Evolutionary conservation across 2,113 vertebrate genomes (phyloP).

Genomic region (Nannobrachium achirus): DNA sequence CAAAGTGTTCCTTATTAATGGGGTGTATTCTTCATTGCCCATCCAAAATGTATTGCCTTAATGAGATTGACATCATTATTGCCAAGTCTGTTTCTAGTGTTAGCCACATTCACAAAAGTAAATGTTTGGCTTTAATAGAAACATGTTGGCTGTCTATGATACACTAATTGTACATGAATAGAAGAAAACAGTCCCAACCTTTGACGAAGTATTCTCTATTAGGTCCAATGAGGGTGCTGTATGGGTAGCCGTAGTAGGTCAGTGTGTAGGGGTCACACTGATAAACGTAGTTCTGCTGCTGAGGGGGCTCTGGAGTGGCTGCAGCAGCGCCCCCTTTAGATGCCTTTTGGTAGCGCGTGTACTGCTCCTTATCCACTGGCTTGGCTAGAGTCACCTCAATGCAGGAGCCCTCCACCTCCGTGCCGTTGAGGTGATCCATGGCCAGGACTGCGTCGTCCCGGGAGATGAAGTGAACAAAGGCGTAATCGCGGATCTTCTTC

Average conservation of each 20-base stretch:
- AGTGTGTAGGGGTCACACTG: slow-evolving; percentile 96
- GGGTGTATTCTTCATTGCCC: slow-evolving; percentile 7
- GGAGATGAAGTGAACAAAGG: slow-evolving; percentile 95
- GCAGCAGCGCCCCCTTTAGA: slow-evolving; percentile 82
- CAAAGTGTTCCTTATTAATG: slow-evolving; percentile 3
- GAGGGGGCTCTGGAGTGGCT: slow-evolving; percentile 77
- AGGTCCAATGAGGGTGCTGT: slow-evolving; percentile 94
- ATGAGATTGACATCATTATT: slow-evolving; percentile 15
- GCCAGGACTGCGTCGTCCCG: slow-evolving; percentile 94
- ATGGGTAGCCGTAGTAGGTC: slow-evolving; percentile 95
- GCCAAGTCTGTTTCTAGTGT: slow-evolving; percentile 14
- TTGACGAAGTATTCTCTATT: slow-evolving; percentile 99
- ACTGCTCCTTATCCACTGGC: slow-evolving; percentile 98
- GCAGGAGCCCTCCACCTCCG: slow-evolving; percentile 94
- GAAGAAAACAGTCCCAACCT: slow-evolving; percentile 83
- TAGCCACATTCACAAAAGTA: slow-evolving; percentile 20
- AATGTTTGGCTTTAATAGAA: slow-evolving; percentile 28
- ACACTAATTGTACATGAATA: neutral
- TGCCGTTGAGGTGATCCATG: slow-evolving; percentile 94
- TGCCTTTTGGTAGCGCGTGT: slow-evolving; percentile 97
- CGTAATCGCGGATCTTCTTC: slow-evolving; percentile 98
- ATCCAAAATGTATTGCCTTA: slow-evolving; percentile 9
- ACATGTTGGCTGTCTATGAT: slow-evolving; percentile 1
- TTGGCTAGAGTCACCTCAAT: slow-evolving; percentile 98
- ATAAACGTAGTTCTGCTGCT: slow-evolving; percentile 92